Evolutionary conservation across 2,113 vertebrate genomes (phyloP).

Genomic region (Cephalopholis sonnerati): DNA sequence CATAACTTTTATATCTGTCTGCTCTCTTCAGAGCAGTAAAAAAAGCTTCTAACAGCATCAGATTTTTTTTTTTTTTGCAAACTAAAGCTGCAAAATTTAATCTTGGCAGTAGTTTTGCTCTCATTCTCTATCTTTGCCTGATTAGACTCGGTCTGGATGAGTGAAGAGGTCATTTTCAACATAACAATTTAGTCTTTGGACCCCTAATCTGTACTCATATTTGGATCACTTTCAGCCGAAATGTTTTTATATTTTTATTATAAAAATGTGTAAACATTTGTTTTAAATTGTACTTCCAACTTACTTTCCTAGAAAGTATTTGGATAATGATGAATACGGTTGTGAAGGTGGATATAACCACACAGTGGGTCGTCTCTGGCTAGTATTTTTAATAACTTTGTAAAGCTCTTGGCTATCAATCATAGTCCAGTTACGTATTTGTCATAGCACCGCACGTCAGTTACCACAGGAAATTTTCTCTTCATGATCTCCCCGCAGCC

Average conservation of each 20-base stretch:
- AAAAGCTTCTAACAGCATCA: background rate
- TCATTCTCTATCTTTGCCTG: background rate
- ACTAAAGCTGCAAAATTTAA: constrained; percentile 3
- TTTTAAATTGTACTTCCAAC: constrained; percentile 5
- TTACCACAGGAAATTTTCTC: constrained; percentile 22
- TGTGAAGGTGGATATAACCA: background rate
- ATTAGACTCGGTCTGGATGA: background rate
- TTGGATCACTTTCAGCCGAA: constrained; percentile 15
- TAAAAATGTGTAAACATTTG: background rate
- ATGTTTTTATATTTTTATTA: too few relatives aligned
- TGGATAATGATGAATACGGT: background rate
- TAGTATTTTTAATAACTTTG: background rate
- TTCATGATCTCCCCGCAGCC: constrained; percentile 4
- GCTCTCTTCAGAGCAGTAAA: background rate
- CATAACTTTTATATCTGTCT: background rate
- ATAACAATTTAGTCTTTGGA: constrained; percentile 36
- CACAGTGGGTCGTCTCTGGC: background rate
- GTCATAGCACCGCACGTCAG: background rate
- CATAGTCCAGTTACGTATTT: background rate
- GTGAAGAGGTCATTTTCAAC: constrained; percentile 32
- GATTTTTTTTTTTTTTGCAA: background rate
- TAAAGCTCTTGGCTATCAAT: constrained; percentile 12
- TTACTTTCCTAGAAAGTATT: background rate
- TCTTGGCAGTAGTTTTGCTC: background rate
- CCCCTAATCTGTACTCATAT: constrained; percentile 20